These are phyloP conservation scores for Creontiades dilutus DNA, from an alignment of 2,888 invertebrate genomes.

Conservation along the genomic window DNA sequence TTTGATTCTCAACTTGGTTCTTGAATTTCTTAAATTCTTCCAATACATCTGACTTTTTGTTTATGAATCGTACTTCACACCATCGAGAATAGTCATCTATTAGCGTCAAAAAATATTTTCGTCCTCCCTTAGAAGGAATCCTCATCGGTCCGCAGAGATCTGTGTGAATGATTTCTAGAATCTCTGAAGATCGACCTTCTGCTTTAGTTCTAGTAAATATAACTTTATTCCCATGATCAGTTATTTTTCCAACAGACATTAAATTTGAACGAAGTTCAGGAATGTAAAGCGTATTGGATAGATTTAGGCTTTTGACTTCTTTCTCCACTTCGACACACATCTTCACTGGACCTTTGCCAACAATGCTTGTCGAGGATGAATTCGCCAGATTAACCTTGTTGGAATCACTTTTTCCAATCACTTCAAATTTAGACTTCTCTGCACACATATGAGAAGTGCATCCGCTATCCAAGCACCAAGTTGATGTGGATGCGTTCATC, in stretches of 20 bases:
- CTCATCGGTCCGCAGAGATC: conserved; percentile 61
- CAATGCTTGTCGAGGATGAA: background rate
- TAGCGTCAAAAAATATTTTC: conserved; percentile 47
- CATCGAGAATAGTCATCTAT: conserved; percentile 69
- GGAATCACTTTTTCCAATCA: background rate
- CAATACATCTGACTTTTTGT: conserved; percentile 75
- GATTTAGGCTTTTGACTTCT: background rate
- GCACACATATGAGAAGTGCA: conserved; percentile 1
- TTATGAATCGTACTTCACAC: conserved; percentile 75
- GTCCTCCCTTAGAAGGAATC: conserved; percentile 31
- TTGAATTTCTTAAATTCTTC: conserved; percentile 74
- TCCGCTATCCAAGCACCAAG: conserved; percentile 4
- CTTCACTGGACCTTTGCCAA: background rate
- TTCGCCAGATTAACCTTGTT: conserved; percentile 3
- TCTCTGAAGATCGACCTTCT: conserved; percentile 45
- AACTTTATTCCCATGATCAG: too few species aligned
- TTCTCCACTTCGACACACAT: conserved; percentile 2
- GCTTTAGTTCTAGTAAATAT: too few species aligned
- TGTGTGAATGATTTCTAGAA: conserved; percentile 56
- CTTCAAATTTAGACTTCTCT: background rate
- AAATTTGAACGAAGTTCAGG: too few species aligned
- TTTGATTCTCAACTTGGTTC: conserved; percentile 75
- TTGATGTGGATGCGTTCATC: background rate
- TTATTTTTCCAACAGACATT: too few species aligned
- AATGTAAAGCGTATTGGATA: background rate